Evolutionary conservation across 2,797 vertebrate species (phyloP).

Genomic region (Carduelis carduelis): DNA sequence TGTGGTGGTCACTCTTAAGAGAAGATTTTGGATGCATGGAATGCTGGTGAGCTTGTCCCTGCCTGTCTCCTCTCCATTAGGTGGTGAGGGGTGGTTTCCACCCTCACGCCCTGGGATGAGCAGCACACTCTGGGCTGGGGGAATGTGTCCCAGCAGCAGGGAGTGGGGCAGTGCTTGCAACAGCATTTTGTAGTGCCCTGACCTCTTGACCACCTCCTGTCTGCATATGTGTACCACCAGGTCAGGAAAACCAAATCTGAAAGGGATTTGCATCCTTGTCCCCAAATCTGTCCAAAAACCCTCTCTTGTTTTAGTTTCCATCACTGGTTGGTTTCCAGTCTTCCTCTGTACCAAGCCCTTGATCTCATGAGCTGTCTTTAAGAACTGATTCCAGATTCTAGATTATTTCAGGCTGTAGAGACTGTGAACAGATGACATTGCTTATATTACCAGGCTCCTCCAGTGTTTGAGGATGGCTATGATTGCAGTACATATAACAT

Average conservation of each 20-base stretch:
- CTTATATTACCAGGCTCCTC: background rate
- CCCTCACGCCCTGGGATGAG: rapidly evolving
- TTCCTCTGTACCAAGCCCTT: background rate
- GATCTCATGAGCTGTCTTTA: background rate
- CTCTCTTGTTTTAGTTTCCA: background rate
- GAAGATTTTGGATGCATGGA: background rate
- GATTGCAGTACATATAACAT: background rate
- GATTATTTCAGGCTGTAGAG: background rate
- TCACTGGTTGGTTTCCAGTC: background rate
- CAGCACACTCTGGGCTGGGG: rapidly evolving
- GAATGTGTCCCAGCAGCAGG: background rate
- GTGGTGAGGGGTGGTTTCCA: background rate
- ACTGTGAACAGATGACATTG: background rate
- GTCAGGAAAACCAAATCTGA: background rate
- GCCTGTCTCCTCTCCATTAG: background rate
- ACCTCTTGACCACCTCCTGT: background rate
- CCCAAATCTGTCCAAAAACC: background rate
- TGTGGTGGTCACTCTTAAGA: rapidly evolving
- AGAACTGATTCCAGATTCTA: background rate
- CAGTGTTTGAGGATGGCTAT: background rate
- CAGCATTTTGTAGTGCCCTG: background rate
- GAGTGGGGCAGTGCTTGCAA: background rate
- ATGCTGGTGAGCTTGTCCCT: background rate
- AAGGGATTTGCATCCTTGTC: background rate
- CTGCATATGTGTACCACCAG: background rate